Conservation (phyloP, 2,888 invertebrate species). For the Mythimna albipuncta region DNA sequence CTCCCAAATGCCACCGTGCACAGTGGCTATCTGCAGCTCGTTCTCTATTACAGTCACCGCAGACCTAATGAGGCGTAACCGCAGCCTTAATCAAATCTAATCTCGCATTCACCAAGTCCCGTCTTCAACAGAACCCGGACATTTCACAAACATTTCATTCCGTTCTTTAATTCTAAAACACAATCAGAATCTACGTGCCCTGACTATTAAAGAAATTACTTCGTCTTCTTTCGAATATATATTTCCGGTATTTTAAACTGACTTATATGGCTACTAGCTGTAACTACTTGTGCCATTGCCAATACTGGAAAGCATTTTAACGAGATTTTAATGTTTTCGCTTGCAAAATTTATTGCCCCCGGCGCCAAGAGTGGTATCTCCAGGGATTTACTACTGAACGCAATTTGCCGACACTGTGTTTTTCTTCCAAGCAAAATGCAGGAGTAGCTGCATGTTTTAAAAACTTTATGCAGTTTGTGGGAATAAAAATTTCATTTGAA, state of each 20-base stretch:
- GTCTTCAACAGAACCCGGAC: constrained; percentile 28
- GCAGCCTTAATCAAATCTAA: constrained; percentile 53
- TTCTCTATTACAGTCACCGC: constrained; percentile 74
- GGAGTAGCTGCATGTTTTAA: constrained; percentile 20
- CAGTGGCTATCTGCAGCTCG: constrained; percentile 65
- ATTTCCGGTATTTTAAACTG: constrained; percentile 52
- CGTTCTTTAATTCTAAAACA: constrained; percentile 42
- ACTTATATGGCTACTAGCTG: constrained; percentile 63
- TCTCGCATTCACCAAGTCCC: constrained; percentile 38
- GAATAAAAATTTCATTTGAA: constrained; percentile 23
- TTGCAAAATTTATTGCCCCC: constrained; percentile 80
- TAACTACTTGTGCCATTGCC: constrained; percentile 68
- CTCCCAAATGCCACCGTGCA: constrained; percentile 52
- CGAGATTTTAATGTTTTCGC: constrained; percentile 86
- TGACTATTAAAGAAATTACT: constrained; percentile 47
- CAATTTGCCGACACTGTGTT: constrained; percentile 69
- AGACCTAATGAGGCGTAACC: constrained; percentile 55
- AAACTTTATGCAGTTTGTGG: constrained; percentile 22
- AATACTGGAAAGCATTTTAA: constrained; percentile 80
- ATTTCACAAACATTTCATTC: constrained; percentile 41
- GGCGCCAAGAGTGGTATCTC: constrained; percentile 79
- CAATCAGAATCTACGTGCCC: constrained; percentile 49
- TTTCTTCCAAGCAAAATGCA: constrained; percentile 50
- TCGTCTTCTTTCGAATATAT: constrained; percentile 52
- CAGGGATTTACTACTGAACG: constrained; percentile 72